Evolutionary conservation across 2,113 vertebrate genomes (phyloP).

Genomic region (Anthoscopus minutus): DNA sequence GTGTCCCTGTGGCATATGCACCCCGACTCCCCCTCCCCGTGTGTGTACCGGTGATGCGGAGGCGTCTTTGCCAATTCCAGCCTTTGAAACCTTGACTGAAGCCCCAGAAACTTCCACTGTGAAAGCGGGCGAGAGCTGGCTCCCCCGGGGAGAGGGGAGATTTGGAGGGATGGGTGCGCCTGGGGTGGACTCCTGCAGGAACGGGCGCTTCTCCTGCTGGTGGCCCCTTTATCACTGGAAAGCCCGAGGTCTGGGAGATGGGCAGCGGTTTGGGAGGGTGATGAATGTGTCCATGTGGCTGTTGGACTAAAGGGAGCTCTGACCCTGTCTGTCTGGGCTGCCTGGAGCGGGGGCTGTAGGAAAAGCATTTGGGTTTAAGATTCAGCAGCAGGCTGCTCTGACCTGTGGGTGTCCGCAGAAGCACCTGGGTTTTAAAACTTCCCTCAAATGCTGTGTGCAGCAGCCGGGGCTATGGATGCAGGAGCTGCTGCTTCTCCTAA

Average conservation of each 20-base stretch:
- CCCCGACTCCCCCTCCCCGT: neutral
- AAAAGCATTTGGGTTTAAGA: neutral
- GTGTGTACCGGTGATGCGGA: neutral
- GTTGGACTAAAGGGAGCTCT: neutral
- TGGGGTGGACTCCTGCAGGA: neutral
- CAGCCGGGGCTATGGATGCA: accelerated
- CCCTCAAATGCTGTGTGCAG: neutral
- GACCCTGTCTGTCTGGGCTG: neutral
- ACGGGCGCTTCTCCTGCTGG: neutral
- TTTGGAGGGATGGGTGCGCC: neutral
- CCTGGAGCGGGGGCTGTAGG: neutral
- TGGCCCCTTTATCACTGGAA: neutral
- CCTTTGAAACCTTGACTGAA: neutral
- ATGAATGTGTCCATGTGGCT: accelerated
- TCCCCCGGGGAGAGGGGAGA: neutral
- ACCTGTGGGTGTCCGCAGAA: neutral
- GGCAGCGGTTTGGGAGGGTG: neutral
- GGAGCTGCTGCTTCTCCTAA: neutral
- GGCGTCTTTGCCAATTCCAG: neutral
- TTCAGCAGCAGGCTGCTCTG: accelerated
- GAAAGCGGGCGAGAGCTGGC: neutral
- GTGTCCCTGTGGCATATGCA: neutral
- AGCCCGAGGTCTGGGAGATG: neutral
- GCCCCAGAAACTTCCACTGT: neutral
- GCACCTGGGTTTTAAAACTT: neutral